These are phyloP conservation scores for Alentia gelatinosa DNA, from an alignment of 2,888 invertebrate genomes.

Conservation along the genomic window DNA sequence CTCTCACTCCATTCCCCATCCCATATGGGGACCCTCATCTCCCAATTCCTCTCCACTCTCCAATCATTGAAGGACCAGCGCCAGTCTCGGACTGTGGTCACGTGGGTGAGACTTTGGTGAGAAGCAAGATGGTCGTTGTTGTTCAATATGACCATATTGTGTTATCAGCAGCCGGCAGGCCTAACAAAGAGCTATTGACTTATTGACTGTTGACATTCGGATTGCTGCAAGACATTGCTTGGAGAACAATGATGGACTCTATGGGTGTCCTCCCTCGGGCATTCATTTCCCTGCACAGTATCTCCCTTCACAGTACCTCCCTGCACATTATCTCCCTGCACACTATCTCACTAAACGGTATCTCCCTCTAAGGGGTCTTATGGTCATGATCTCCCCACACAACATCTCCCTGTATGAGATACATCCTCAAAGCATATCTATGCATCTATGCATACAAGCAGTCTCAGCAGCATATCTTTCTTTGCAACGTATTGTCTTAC, in stretches of 20 bases:
- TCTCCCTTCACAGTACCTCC: too few species aligned
- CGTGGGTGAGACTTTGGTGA: not conserved
- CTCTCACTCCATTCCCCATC: not conserved
- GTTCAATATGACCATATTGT: conserved; percentile 13
- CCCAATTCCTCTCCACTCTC: too few species aligned
- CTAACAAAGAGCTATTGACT: conserved; percentile 1
- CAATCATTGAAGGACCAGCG: not conserved
- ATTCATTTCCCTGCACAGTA: not conserved
- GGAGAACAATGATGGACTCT: not conserved
- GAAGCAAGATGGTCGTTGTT: not conserved
- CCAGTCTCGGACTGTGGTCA: not conserved
- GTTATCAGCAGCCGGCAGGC: not conserved
- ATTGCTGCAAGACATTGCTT: not conserved
- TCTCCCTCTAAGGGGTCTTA: too few species aligned
- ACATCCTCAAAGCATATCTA: too few species aligned
- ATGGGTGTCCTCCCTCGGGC: not conserved
- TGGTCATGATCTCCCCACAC: too few species aligned
- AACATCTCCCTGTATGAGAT: too few species aligned
- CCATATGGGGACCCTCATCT: not conserved
- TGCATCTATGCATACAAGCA: too few species aligned
- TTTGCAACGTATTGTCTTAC: too few species aligned
- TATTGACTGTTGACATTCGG: not conserved
- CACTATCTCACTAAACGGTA: too few species aligned
- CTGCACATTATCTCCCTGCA: too few species aligned
- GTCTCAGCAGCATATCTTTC: too few species aligned